These are phyloP conservation scores for Tenthredo distinguenda DNA, from an alignment of 2,888 invertebrate species.

Conservation along the genomic window DNA sequence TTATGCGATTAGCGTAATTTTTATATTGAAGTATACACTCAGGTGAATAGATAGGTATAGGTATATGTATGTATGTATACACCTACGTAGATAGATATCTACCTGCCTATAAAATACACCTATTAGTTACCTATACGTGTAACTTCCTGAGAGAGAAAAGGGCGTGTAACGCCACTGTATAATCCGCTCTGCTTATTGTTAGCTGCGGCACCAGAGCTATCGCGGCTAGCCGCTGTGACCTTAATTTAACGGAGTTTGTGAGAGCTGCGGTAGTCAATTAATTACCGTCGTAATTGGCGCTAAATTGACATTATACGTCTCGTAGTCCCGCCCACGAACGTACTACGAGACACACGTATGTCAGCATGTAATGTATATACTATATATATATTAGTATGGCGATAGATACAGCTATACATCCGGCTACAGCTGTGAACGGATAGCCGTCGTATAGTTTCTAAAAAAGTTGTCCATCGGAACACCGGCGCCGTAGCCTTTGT, in stretches of 20 bases:
- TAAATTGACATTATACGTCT: constrained; percentile 62
- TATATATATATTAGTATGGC: not conserved
- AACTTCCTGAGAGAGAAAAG: not conserved
- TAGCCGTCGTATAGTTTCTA: not conserved
- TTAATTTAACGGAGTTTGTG: constrained; percentile 70
- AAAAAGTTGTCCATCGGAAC: not conserved
- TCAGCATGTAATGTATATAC: not conserved
- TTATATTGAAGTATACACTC: not conserved
- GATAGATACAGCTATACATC: too few species aligned
- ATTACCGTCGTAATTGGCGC: constrained; percentile 72
- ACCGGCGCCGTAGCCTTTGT: not conserved
- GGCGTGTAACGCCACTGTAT: not conserved
- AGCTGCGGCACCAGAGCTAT: not conserved
- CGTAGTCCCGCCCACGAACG: not conserved
- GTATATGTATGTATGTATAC: not conserved
- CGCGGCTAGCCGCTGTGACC: constrained; percentile 59
- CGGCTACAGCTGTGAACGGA: too few species aligned
- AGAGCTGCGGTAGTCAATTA: constrained; percentile 71
- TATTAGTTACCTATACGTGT: not conserved
- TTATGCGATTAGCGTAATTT: not conserved
- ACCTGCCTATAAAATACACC: too few species aligned
- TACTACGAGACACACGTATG: not conserved
- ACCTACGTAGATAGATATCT: too few species aligned
- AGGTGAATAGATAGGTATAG: too few species aligned
- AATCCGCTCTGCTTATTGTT: not conserved